phyloP scores from a whole-genome alignment of 2,888 invertebrate genomes.

The Dolichopus griseipennis region DNA sequence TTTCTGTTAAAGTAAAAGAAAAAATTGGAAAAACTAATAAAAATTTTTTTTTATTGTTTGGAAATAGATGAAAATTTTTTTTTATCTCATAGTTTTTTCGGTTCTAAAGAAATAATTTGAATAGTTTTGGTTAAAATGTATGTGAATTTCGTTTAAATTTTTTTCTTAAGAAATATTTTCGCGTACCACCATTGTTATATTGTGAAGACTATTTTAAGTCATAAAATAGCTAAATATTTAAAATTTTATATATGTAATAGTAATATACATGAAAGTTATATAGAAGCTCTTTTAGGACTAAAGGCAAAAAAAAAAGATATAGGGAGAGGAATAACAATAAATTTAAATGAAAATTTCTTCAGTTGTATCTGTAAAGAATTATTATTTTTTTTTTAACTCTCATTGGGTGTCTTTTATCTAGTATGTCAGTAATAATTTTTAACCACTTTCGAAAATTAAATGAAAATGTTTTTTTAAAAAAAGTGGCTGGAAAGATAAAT shows the following conservation, averaged over 20 bases:
- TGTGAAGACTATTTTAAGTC: neutral
- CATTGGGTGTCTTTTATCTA: neutral
- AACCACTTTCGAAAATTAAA: constrained; percentile 4
- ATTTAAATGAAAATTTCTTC: neutral
- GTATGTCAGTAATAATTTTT: constrained; percentile 4
- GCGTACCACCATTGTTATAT: neutral
- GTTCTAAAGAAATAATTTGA: no score
- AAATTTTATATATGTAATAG: neutral
- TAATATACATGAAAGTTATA: no score
- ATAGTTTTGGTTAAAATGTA: neutral
- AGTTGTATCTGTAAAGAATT: neutral
- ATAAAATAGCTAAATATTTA: neutral
- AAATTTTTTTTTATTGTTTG: neutral
- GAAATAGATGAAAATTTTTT: no score
- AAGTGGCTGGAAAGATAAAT: no score
- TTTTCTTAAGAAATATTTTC: neutral
- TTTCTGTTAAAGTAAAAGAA: neutral
- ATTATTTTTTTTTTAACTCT: neutral
- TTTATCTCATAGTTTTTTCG: no score
- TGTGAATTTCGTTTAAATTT: no score
- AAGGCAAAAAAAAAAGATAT: neutral
- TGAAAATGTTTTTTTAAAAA: neutral
- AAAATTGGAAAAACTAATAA: neutral
- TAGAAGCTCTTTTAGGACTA: neutral
- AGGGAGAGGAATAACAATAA: neutral